These are phyloP conservation scores for Syngnathus rostellatus DNA, from an alignment of 2,797 vertebrate species.

Conservation along the genomic window DNA sequence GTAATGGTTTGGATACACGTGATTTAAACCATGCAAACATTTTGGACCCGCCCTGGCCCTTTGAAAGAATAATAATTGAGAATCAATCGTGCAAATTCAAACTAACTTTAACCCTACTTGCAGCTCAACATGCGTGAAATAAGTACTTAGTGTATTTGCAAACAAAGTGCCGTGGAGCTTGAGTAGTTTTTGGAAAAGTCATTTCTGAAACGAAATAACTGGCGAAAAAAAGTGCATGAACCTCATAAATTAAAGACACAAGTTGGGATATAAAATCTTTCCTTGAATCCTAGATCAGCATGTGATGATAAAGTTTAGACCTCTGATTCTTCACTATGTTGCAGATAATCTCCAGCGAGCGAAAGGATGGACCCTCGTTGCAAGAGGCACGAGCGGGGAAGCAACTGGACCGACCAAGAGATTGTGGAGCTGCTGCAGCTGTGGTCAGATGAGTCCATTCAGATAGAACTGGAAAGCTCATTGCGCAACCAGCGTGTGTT, in stretches of 20 bases:
- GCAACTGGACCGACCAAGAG: slow-evolving; percentile 87
- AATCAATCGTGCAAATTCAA: too few relatives aligned
- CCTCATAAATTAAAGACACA: background rate
- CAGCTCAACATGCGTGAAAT: too few relatives aligned
- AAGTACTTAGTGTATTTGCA: too few relatives aligned
- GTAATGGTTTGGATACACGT: background rate
- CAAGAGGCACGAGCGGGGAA: slow-evolving; percentile 82
- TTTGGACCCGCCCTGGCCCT: too few relatives aligned
- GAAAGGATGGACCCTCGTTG: slow-evolving; percentile 82
- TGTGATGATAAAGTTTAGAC: background rate
- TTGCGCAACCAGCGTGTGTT: slow-evolving; percentile 85
- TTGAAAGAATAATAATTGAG: too few relatives aligned
- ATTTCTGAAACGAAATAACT: too few relatives aligned
- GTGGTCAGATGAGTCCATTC: slow-evolving; percentile 81
- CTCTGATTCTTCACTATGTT: slow-evolving; percentile 3
- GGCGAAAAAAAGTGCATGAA: too few relatives aligned
- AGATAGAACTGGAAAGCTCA: slow-evolving; percentile 82
- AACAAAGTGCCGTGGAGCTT: too few relatives aligned
- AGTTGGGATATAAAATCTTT: background rate
- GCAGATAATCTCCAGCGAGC: slow-evolving; percentile 16
- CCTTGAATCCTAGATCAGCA: background rate
- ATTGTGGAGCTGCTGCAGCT: slow-evolving; percentile 84
- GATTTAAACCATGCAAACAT: too few relatives aligned
- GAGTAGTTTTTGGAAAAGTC: too few relatives aligned
- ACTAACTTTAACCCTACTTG: too few relatives aligned